These are phyloP conservation scores for Calvadosia cruxmelitensis DNA, from an alignment of 30 jellyfish, hydroid and myxozoan species.

Conservation along the genomic window DNA sequence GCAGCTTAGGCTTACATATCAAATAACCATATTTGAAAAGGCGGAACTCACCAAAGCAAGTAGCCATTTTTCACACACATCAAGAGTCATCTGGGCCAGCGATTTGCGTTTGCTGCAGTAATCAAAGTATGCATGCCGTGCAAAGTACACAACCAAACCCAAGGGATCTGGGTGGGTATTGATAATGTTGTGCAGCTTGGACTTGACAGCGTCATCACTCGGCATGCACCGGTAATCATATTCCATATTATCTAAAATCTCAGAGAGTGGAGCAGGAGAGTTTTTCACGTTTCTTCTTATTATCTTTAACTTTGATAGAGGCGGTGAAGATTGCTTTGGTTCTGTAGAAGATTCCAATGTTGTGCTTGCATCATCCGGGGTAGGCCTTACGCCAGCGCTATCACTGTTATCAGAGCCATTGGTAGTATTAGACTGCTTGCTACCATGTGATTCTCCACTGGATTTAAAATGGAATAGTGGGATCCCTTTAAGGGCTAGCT, in stretches of 20 bases:
- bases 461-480: neutral
- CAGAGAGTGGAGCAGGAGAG: neutral
- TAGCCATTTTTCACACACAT: constrained; percentile 28
- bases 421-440: neutral
- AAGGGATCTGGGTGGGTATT: constrained; percentile 5
- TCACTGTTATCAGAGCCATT: neutral
- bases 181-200: neutral
- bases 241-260: neutral
- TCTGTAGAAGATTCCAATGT: too few relatives aligned
- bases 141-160: constrained; percentile 13
- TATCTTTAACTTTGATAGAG: neutral
- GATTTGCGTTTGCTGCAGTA: constrained; percentile 11
- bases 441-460: neutral
- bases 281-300: neutral
- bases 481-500: too few relatives aligned
- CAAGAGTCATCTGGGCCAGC: constrained; percentile 14
- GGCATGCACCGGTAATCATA: neutral
- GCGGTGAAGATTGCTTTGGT: neutral
- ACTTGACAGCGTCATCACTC: neutral
- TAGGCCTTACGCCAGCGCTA: neutral
- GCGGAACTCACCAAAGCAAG: too few relatives aligned
- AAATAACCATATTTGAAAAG: too few relatives aligned
- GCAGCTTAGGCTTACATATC: too few relatives aligned
- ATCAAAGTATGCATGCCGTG: constrained; percentile 6
- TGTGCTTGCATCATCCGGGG: neutral